Base-by-base conservation (phyloP, 1,140 invertebrate genomes). In the Megalonaias nervosa region DNA sequence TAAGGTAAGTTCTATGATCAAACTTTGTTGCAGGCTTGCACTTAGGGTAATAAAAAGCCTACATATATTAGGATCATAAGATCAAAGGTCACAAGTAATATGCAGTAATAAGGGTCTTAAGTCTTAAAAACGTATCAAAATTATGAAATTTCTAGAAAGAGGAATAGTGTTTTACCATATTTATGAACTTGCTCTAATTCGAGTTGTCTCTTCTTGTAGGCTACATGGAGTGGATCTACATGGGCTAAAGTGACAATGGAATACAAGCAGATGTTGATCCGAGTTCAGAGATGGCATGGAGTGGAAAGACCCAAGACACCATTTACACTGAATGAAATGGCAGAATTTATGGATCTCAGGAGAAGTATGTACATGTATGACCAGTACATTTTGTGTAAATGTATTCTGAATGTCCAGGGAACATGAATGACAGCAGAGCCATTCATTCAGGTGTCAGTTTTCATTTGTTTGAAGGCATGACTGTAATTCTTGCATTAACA, bases 301-400 rank as follows among this genome's bases (percentile, higher is more conserved):
- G 82, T 86, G 12, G 82, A 87, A 17, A 83, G 78, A 67, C 79
- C 86, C 1, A 75, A 74, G 48, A 83, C 82, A 1, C 86, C 85
- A 21, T 88, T 90, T 71, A 82, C 78, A n/a, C 71, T 86, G 26
- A 75, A 80, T 2, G 83, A 88, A 19, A 84, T 90, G 80, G 79
- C 82, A 67, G 82, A 87, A 14, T 90, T 88, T 76, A 86, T 90
- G 75, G 88, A 89, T 58, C 71, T 76, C 14, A 79, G 86, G 17
- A 82, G 85, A 75, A 75, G 89, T 90, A 81, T 84, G 85, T 71
- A 60, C 21, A 55, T 17, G 55, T 48, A 56, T 15, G 4, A 13
- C 67, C 48, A 17, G 67, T 48, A 48, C 9, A 5, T 48, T 48
- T 48, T 48, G 38, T 48, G 38, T 9, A 48, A 48, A 48, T 48